Evolutionary conservation across 2,797 vertebrate genomes (phyloP).

Genomic region (Phalloptychus januarius): DNA sequence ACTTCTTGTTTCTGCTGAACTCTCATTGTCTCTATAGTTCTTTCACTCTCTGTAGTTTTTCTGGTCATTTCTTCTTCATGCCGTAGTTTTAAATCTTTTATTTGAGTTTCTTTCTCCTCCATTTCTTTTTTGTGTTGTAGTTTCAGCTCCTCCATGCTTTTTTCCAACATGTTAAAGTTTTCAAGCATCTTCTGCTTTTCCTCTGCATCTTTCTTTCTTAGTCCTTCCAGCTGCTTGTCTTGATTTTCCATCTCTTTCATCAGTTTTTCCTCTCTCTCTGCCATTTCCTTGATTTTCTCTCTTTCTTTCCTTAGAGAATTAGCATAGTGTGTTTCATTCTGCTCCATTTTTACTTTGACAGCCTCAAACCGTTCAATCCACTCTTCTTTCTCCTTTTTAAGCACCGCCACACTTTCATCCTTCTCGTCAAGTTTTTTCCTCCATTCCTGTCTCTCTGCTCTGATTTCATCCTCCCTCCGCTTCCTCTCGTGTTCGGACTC

Average conservation of each 20-base stretch:
- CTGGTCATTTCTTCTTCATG: conserved; percentile 48
- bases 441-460: conserved; percentile 31
- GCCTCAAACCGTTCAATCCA: conserved; percentile 36
- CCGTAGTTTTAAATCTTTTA: conserved; percentile 33
- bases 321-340: conserved; percentile 41
- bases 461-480: conserved; percentile 51
- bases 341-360: conserved; percentile 44
- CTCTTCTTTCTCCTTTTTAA: conserved; percentile 48
- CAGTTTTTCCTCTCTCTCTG: conserved; percentile 35
- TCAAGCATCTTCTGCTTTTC: conserved; percentile 52
- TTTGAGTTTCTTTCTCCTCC: conserved; percentile 48
- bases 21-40: conserved; percentile 31
- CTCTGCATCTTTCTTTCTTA: conserved; percentile 14
- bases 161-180: conserved; percentile 33
- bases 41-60: conserved; percentile 40
- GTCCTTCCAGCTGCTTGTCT: conserved; percentile 44
- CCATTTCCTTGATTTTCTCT: conserved; percentile 26
- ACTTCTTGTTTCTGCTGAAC: conserved; percentile 39
- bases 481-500: conserved; percentile 56
- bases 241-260: conserved; percentile 54
- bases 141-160: conserved; percentile 48
- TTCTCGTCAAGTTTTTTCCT: conserved; percentile 33
- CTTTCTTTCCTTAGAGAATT: conserved; percentile 42
- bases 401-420: conserved; percentile 27
- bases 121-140: conserved; percentile 32